Evolutionary conservation across 2,888 invertebrate genomes (phyloP), one percentile per base, ranked within the genome.

Genomic region (Aromia moschata): DNA sequence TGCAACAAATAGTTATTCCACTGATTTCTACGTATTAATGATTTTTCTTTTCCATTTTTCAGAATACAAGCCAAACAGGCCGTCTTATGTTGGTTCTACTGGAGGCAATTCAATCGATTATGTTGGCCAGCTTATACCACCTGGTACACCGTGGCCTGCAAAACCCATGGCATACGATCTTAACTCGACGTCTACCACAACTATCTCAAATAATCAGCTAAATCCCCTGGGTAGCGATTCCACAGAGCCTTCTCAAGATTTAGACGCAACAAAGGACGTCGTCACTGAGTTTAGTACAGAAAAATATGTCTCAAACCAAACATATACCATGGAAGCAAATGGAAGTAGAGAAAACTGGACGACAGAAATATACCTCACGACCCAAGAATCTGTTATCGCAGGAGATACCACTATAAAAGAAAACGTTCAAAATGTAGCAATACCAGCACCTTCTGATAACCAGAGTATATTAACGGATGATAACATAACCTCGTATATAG

Each of bases 101-200:
- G 51, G 51, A n/a, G 45, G 51, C 5, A 17, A 31, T 18, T 11
- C 11, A 2, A 15, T 45, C 3, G 16, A 44, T 0, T 25, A 25
- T 7, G 10, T 11, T 33, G 33, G 33, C 2, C 49, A 44, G 44
- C 44, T 55, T 9, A 52, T 57, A 37, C 58, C 56, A 10, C 52
- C 55, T 16, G 64, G 66, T 12, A 55, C 55, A 49, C 61, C 64
- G 15, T 61, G 55, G 63, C 63, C 59, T 3, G 56, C 43, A 7
- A 33, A 33, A 33, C 33, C 33, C n/a, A 11, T 10, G 33, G 33
- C 5, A 7, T 33, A 33, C 33, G 2, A 5, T 11, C 4, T 4
- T 25, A 33, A 7, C 7, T 10, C 3, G 10, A 33, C 5, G 10
- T 3, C 33, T 2, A 33, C 33, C 5, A 25, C 25, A 5, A 9